phyloP scores from a whole-genome alignment of 2,797 vertebrate genomes.

The Luscinia megarhynchos region DNA sequence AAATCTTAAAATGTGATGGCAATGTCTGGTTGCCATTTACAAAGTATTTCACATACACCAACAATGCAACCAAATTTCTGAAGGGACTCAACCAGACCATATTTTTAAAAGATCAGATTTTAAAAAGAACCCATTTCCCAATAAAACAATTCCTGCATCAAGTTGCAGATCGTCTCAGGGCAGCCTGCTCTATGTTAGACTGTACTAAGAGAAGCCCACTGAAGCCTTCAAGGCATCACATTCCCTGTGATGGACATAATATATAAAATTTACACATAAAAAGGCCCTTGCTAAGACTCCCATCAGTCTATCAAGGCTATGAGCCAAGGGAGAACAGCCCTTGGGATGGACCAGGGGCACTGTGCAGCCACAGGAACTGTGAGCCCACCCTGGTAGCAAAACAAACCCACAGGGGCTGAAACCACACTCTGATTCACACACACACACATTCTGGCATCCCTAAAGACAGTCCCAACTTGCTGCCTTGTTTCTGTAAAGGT shows the following conservation, averaged over 20 bases:
- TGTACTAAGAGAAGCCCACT: not conserved
- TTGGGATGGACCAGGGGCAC: not conserved
- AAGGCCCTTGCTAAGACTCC: not conserved
- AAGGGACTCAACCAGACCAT: not conserved
- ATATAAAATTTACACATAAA: not conserved
- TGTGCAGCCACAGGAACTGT: not conserved
- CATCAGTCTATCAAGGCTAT: not conserved
- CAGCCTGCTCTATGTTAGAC: not conserved
- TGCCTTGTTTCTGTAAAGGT: not conserved
- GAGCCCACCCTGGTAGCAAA: not conserved
- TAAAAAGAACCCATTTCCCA: conserved; percentile 15
- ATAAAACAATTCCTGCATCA: not conserved
- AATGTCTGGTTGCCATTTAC: conserved; percentile 3
- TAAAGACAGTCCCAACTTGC: not conserved
- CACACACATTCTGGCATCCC: not conserved
- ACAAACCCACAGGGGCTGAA: not conserved
- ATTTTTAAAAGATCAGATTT: not conserved
- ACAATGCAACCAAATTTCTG: not conserved
- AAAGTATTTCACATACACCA: not conserved
- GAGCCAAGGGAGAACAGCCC: not conserved
- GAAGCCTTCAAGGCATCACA: not conserved
- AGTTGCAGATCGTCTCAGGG: not conserved
- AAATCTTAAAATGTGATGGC: not conserved
- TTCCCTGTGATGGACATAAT: not conserved
- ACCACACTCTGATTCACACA: not conserved